Evolutionary conservation across 2,113 vertebrate genomes (phyloP).

Genomic region (Macaca nemestrina): DNA sequence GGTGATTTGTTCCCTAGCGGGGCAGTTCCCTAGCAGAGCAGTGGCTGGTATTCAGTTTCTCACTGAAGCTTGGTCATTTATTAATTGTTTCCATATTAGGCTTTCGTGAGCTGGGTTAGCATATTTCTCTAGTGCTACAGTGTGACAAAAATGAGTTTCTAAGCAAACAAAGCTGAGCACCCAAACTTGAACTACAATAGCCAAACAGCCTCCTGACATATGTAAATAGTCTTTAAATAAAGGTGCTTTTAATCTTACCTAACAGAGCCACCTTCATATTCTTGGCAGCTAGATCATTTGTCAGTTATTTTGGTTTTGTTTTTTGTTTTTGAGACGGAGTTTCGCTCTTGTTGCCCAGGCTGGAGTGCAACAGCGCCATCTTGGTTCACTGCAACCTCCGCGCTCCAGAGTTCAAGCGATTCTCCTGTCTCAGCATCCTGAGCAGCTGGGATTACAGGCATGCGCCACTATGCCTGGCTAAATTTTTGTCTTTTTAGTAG

Average conservation of each 20-base stretch:
- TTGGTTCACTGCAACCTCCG: too few relatives aligned
- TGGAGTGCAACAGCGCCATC: too few relatives aligned
- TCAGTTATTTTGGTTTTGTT: neutral
- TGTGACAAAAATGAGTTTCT: conserved; percentile 11
- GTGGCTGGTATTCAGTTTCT: neutral
- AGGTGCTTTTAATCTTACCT: neutral
- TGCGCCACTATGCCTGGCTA: too few relatives aligned
- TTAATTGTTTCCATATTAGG: neutral
- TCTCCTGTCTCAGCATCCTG: too few relatives aligned
- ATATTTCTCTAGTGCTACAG: neutral
- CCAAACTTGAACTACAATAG: neutral
- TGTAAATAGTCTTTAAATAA: neutral
- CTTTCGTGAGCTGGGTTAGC: neutral
- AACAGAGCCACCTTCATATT: neutral
- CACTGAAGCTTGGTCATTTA: neutral
- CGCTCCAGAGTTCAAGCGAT: too few relatives aligned
- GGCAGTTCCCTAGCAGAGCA: neutral
- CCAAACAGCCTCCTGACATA: neutral
- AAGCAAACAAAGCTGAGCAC: neutral
- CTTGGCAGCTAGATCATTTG: neutral
- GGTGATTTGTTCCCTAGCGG: neutral
- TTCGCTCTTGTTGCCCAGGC: too few relatives aligned
- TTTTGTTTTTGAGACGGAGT: too few relatives aligned
- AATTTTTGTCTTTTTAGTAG: too few relatives aligned
- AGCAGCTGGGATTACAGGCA: too few relatives aligned